Base-by-base conservation (phyloP, 1,140 invertebrate genomes). In the Lithobius niger region DNA sequence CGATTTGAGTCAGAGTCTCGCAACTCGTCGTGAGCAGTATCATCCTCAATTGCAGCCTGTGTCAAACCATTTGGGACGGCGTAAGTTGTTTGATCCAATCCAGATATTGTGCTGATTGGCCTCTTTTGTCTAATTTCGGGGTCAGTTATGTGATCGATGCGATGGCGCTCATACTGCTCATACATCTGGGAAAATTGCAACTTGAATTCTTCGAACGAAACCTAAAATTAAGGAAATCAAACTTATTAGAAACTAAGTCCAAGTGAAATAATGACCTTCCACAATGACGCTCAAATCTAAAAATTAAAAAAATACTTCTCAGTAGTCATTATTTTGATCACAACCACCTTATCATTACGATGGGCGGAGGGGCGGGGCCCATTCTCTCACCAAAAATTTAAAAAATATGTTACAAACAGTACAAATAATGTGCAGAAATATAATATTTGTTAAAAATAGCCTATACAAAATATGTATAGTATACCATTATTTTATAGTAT, bases 121-220 rank as follows among this genome's bases (percentile, higher is more conserved):
- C 88, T 78, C 63, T 92, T 87, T 67, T 91, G 87, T 36, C 90
- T 74, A 52, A 94, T 75, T n/a, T 86, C 81, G 0, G 91, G 91
- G 73, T 96, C 92, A 0, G 90, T 91, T 52, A 96, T 89, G 65
- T 96, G 90, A 67, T 96, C 91, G 1, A 88, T 86, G 40, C 91
- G 77, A 59, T 93, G 84, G 55, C 89, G 79, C 64, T 96, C 92
- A 69, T 96, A 97, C 66, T 95, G 91, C 66, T 94, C 89, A 70
- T 97, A 97, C 88, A 97, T 94, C 73, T 93, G 88, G 54, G 88
- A 87, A 70, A 93, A 93, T 66, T 93, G 88, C 18, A 93, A 76
- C 67, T 92, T 91, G 68, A 97, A 97, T 72, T 97, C 92, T 76
- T 97, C 92, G 68, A 95, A 96, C 0, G 92, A 93, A 3, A 91